phyloP scores from a whole-genome alignment of 2,113 vertebrate genomes.

The Loxodonta africana region DNA sequence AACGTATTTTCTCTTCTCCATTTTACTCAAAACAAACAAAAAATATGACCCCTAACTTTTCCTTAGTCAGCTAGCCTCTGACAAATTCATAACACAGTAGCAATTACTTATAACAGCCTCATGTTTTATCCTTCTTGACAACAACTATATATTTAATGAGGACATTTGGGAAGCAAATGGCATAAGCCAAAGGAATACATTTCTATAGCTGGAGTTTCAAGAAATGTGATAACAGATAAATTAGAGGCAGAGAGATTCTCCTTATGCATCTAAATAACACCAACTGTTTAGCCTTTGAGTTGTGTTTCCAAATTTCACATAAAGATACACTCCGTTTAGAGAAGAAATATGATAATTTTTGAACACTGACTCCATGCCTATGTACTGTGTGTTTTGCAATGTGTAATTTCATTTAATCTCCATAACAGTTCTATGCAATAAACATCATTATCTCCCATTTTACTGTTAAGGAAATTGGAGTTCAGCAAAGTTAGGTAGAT shows the following conservation, averaged over 20 bases:
- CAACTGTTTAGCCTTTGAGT: constrained; percentile 26
- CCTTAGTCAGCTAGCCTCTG: constrained; percentile 14
- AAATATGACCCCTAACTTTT: constrained; percentile 13
- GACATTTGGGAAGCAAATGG: neutral
- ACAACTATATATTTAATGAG: constrained; percentile 36
- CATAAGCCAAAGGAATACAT: constrained; percentile 30
- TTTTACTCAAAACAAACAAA: constrained; percentile 40
- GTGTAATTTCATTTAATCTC: neutral
- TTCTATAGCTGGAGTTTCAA: constrained; percentile 27
- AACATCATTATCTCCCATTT: neutral
- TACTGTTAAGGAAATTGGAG: neutral
- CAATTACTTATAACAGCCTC: constrained; percentile 48
- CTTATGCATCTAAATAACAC: constrained; percentile 16
- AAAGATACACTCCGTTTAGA: neutral
- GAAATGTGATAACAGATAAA: constrained; percentile 55
- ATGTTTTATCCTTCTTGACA: constrained; percentile 13
- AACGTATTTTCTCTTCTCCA: constrained; percentile 13
- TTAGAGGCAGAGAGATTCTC: constrained; percentile 48
- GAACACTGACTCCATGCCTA: neutral
- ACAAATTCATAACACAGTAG: constrained; percentile 47
- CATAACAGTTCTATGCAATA: neutral
- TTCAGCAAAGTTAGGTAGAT: neutral
- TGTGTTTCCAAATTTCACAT: constrained; percentile 8
- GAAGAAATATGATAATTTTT: neutral
- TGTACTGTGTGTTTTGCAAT: neutral